These are phyloP conservation scores for Neoitamus cyanurus DNA, from an alignment of 2,888 invertebrate genomes.

Conservation along the genomic window DNA sequence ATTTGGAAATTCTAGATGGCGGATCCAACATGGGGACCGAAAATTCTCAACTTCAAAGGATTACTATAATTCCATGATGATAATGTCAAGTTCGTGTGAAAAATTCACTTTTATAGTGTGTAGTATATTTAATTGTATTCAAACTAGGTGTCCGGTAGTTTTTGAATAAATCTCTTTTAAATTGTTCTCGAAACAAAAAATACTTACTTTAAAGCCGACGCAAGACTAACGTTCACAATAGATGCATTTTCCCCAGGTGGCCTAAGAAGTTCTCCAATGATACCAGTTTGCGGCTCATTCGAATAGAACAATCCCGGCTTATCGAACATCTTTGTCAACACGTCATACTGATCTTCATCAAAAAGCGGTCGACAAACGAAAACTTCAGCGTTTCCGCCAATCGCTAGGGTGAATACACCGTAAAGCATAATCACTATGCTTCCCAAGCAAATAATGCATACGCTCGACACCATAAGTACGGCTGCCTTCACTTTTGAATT, in stretches of 20 bases:
- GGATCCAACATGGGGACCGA: too few relatives aligned
- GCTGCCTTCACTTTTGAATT: constrained; percentile 63
- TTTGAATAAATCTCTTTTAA: too few relatives aligned
- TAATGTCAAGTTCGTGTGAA: too few relatives aligned
- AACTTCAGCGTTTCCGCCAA: constrained; percentile 66
- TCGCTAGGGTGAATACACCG: constrained; percentile 61
- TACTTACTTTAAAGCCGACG: constrained; percentile 63
- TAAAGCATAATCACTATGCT: constrained; percentile 63
- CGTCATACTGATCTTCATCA: constrained; percentile 73
- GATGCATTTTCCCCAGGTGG: constrained; percentile 63
- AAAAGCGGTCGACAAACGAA: constrained; percentile 79
- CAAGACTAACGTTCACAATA: constrained; percentile 63
- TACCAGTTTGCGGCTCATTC: constrained; percentile 65
- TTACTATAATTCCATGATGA: too few relatives aligned
- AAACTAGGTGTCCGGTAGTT: too few relatives aligned
- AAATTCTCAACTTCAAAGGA: too few relatives aligned
- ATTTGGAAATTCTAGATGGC: too few relatives aligned
- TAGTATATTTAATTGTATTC: too few relatives aligned
- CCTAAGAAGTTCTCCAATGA: constrained; percentile 63
- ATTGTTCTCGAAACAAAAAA: constrained; percentile 40
- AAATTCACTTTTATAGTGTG: too few relatives aligned
- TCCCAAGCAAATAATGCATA: constrained; percentile 62
- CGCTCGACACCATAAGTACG: constrained; percentile 61
- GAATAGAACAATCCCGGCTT: constrained; percentile 73
- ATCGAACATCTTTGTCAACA: constrained; percentile 75